Base-by-base conservation (phyloP, 2,797 vertebrate genomes). In the Lycodopsis pacificus region DNA sequence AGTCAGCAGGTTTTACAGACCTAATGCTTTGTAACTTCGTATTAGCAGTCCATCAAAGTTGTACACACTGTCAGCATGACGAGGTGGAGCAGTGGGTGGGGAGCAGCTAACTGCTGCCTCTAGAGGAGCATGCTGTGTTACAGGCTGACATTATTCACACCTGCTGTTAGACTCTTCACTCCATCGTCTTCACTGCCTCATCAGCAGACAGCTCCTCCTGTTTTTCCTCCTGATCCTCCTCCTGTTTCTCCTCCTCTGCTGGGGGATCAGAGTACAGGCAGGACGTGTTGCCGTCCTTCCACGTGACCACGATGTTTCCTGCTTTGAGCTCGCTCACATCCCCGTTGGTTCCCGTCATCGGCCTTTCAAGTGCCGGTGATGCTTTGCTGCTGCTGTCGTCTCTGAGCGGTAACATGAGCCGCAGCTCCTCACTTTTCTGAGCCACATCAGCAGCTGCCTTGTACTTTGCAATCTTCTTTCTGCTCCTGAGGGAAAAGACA, bases 241-340 rank as follows among this genome's bases (percentile, higher is more conserved):
- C 89, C 56, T 61, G 56, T 32, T 6, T 77, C 89, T 58, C 75
- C 30, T 73, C 67, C 22, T 73, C 89, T 49, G 87, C 89, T 3
- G 63, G 8, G 1, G n/a, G 17, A 27, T 90, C 91, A 0, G 87
- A 0, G 81, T 94, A 95, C 38, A 97, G 86, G 2, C 86, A 86
- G 0, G 95, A 95, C 4, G 91, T 48, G 0, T 94, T 95, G 10
- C 93, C 96, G 0, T 97, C 95, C 76, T 94, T 96, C 95, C 96
- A 96, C 4, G 95, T 95, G 1, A 96, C 85, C 44, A 89, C 0
- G 2, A 95, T 95, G 0, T 93, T 86, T 34, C 95, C 95, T 0
- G 84, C 9, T 15, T 73, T 87, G 27, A 88, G 63, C 4, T 85
- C 54, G 0, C 68, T 87, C 0, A 49, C n/a, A 12, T 86, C 85